Evolutionary conservation across 1,140 invertebrate species (phyloP), one percentile per base, ranked within the genome.

Genomic region (Adoxophyes honmai): DNA sequence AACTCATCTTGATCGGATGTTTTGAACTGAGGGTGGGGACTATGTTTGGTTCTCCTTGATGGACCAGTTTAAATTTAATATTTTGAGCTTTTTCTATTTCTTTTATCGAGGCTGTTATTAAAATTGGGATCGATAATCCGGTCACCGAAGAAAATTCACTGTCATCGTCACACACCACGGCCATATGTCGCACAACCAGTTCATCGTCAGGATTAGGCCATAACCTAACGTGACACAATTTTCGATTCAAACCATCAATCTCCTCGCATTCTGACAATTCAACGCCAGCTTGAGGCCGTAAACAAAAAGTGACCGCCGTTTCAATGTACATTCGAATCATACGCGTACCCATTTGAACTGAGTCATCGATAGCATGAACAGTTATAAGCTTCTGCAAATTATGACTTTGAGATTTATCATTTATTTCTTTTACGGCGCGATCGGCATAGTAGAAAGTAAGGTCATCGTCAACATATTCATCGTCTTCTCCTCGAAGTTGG

Each of bases 261-360:
- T 85, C 81, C 52, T 79, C 79, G 54, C 79, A 85, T 16, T 68
- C 28, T 5, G 52, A 1, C 7, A 81, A 34, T 34, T 75, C 60
- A 5, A 51, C 51, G 34, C 68, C 66, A 48, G 70, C 60, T 37
- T 75, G 57, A 55, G 73, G 62, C 18, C 67, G 57, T 38, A 85
- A 58, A 52, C 81, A 85, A 53, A 67, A 82, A 4, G 81, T 85
- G 38, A 67, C 67, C 1, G 77, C 78, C 21, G 73, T 70, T 78
- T 85, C 81, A n/a, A 85, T 70, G 52, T 71, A 85, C 77, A 85
- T 81, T 57, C 68, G 62, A 1, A 82, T 57, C 37, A 74, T 69
- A 52, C 54, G 52, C 0, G 62, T 57, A 48, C 67, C 64, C 74
- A 79, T 81, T 13, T 70, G 74, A 0, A 61, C 58, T 55, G 59